Conservation (phyloP, 2,888 invertebrate species). For the Calliphora vomitoria region DNA sequence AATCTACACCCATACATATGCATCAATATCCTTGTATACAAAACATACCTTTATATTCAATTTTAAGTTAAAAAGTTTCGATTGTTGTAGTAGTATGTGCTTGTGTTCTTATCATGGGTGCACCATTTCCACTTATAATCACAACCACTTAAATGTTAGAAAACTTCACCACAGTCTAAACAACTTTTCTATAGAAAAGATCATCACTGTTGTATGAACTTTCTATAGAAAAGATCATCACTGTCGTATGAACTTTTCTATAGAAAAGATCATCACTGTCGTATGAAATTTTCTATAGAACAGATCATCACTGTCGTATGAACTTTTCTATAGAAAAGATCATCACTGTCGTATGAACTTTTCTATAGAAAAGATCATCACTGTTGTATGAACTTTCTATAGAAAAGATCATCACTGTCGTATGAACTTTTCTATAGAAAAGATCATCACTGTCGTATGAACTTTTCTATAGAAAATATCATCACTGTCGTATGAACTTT, state of each 20-base stretch:
- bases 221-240: no score
- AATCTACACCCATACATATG: constrained; percentile 2
- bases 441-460: neutral
- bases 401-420: neutral
- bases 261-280: no score
- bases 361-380: no score
- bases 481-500: neutral
- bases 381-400: no score
- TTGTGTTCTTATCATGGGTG: neutral
- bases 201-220: no score
- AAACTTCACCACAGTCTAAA: no score
- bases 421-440: neutral
- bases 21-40: neutral
- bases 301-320: no score
- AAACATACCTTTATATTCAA: constrained; percentile 20
- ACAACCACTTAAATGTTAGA: neutral
- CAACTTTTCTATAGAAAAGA: no score
- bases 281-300: no score
- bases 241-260: no score
- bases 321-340: no score
- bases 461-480: neutral
- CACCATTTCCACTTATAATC: neutral
- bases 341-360: no score
- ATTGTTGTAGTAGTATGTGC: neutral
- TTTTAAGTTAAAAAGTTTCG: constrained; percentile 45